Evolutionary conservation across 2,888 invertebrate genomes (phyloP), one percentile per base, ranked within the genome.

Genomic region (Branchellion lobata): DNA sequence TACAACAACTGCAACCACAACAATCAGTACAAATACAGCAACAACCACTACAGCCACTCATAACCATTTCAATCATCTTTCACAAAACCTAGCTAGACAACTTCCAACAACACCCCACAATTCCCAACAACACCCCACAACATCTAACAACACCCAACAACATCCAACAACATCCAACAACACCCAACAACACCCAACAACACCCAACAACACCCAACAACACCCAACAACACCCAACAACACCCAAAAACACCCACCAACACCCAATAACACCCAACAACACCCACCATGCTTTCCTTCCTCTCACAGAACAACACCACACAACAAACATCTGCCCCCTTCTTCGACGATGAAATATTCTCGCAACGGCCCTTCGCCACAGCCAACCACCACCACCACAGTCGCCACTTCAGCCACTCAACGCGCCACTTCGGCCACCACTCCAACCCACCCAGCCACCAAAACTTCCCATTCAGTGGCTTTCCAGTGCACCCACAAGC

Each of bases 401-500:
- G n/a, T n/a, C n/a, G n/a, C n/a, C 34, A 40, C 29, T 21, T 0
- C 47, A 29, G 31, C 33, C 57, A 57, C 61, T 5, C 14, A 5
- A 24, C 14, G 3, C 61, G 61, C n/a, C 61, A 57, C 24, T 57
- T 57, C 61, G 21, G 24, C 61, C 76, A 76, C 53, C 76, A 76
- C 29, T 34, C 57, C n/a, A 76, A 33, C 29, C 27, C 57, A 18
- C n/a, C 76, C 18, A 78, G 79, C 3, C 86, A 86, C 33, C 86
- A 86, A 82, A 84, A 86, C 61, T 86, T 86, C 80, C 85, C 85
- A 8, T 87, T 86, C 82, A 78, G 83, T 40, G 86, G 86, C 73
- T 87, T 87, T 81, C 86, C 86, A 3, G 85, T 86, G 76, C 85
- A 86, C 82, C 85, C 85, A 29, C 84, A 85, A 5, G 85, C 85